Conservation (phyloP, 2,797 vertebrate species). For the Eleutherodactylus coqui region DNA sequence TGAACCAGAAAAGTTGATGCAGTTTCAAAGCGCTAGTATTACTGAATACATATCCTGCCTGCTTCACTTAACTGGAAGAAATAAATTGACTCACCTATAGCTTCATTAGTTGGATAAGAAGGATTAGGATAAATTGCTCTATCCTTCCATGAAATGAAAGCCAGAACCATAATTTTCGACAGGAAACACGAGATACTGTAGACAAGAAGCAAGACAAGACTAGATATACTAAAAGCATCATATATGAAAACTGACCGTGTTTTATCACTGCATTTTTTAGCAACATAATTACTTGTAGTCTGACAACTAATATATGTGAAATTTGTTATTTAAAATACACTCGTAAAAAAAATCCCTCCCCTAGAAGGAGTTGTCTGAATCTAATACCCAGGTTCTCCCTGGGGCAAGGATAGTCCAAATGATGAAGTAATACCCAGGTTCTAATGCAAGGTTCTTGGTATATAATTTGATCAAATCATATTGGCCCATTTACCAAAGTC, state of each 20-base stretch:
- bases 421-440: too few species aligned
- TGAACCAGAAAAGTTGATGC: conserved; percentile 49
- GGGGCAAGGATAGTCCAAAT: too few species aligned
- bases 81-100: conserved; percentile 29
- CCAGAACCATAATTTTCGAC: neutral
- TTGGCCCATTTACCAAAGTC: too few species aligned
- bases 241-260: too few species aligned
- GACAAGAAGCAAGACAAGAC: neutral
- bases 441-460: too few species aligned
- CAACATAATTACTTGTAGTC: too few species aligned
- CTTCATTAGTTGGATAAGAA: conserved; percentile 32
- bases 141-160: neutral
- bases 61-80: conserved; percentile 57
- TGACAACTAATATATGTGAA: too few species aligned
- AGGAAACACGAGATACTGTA: neutral
- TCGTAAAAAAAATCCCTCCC: too few species aligned
- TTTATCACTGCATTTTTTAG: neutral
- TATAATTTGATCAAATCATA: too few species aligned
- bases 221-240: neutral
- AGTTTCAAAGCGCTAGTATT: conserved; percentile 54
- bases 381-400: too few species aligned
- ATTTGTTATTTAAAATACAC: too few species aligned
- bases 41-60: conserved; percentile 50
- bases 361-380: too few species aligned
- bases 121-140: conserved; percentile 36